phyloP scores from a whole-genome alignment of 2,888 invertebrate genomes.

The Agonopterix alstromeriana region DNA sequence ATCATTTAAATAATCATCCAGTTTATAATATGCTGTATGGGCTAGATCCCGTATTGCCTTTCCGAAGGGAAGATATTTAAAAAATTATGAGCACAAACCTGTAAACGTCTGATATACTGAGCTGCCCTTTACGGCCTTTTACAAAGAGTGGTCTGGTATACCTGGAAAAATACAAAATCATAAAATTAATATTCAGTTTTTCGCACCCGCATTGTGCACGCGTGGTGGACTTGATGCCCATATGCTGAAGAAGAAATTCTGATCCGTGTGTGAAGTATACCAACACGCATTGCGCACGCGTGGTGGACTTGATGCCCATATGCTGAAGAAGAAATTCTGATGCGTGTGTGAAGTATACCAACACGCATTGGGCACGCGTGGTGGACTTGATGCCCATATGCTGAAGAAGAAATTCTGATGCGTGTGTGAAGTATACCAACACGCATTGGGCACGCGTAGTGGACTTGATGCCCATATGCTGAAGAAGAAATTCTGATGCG shows the following conservation, averaged over 20 bases:
- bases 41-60: no score
- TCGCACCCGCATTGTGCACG: not conserved
- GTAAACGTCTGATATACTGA: slow-evolving; percentile 65
- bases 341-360: not conserved
- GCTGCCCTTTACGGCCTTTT: slow-evolving; percentile 61
- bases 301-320: not conserved
- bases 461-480: not conserved
- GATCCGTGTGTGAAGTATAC: not conserved
- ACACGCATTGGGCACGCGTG: no score
- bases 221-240: not conserved
- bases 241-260: not conserved
- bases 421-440: no score
- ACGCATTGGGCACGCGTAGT: no score
- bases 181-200: not conserved
- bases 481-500: not conserved
- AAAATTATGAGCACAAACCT: slow-evolving; percentile 26
- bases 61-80: no score
- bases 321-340: no score
- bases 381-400: not conserved
- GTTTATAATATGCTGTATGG: no score
- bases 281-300: no score
- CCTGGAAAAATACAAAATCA: slow-evolving; percentile 31
- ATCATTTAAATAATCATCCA: no score
- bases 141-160: slow-evolving; percentile 54
- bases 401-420: not conserved